Conservation (phyloP, 2,113 vertebrate genomes). For the Ranitomeya imitator region DNA sequence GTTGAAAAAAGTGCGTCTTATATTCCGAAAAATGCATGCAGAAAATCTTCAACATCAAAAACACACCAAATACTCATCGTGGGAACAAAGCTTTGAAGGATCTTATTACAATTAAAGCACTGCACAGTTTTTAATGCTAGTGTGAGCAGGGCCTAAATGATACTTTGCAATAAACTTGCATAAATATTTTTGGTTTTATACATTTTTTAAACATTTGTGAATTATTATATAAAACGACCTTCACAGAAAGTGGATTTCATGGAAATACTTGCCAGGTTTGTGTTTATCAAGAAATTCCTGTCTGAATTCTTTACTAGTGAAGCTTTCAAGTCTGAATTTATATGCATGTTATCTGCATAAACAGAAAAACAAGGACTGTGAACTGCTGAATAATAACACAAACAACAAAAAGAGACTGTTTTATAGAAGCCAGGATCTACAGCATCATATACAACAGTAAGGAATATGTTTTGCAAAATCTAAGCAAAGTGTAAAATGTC, state of each 20-base stretch:
- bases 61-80: no score
- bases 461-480: no score
- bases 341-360: conserved; percentile 31
- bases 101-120: no score
- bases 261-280: conserved; percentile 18
- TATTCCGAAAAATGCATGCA: no score
- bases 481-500: no score
- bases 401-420: neutral
- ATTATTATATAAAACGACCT: conserved; percentile 3
- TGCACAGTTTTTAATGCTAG: no score
- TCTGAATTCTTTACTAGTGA: conserved; percentile 22
- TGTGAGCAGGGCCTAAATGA: neutral
- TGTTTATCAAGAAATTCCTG: conserved; percentile 31
- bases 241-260: conserved; percentile 2
- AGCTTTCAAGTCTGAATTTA: conserved; percentile 17
- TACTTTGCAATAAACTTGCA: no score
- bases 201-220: neutral
- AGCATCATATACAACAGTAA: neutral
- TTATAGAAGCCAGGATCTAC: neutral
- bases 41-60: no score
- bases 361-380: neutral
- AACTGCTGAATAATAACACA: conserved; percentile 1
- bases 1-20: no score
- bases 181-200: neutral
- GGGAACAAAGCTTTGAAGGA: no score